Base-by-base conservation (phyloP, 2,888 invertebrate species). In the Anaspis maculata region DNA sequence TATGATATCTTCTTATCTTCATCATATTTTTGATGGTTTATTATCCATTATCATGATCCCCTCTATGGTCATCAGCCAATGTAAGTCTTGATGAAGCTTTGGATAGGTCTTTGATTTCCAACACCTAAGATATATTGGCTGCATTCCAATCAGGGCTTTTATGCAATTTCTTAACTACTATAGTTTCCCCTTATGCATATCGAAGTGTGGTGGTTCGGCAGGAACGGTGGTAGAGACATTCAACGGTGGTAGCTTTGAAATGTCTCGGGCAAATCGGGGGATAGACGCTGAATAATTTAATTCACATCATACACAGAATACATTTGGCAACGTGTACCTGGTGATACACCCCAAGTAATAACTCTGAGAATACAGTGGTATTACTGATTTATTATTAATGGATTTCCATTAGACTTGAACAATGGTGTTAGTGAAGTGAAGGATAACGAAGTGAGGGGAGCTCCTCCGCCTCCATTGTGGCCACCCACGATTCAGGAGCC, bases 341-440 rank as follows among this genome's bases (percentile, higher is more conserved):
- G n/a, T 42, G 44, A 35, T 41, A 36, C 45, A 42, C 44, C 42
- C 47, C 39, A 39, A 41, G 48, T 48, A 51, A 51, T 51, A 49
- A 46, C 47, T 49, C 45, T 40, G 48, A 45, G 41, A 41, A 39
- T 41, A 38, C 37, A 39, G 47, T 41, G 51, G 52, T 52, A 52
- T 55, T 56, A 54, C 54, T 56, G 59, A 60, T 60, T 58, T 59
- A 59, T 59, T 60, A 60, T 59, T 60, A 59, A 60, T 59, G 58
- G 54, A 53, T 52, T 52, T 55, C 59, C 58, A 58, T 58, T 59
- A 60, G 56, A 53, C 47, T 47, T 50, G 56, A 57, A 58, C 58
- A 58, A 58, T 57, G 52, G 52, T 40, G 48, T 51, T 44, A 44
- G 54, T 41, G 48, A 45, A 50, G 41, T 39, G 41, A 46, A 45